phyloP scores from a whole-genome alignment of 1,140 invertebrate species.

The Papilio helenus region DNA sequence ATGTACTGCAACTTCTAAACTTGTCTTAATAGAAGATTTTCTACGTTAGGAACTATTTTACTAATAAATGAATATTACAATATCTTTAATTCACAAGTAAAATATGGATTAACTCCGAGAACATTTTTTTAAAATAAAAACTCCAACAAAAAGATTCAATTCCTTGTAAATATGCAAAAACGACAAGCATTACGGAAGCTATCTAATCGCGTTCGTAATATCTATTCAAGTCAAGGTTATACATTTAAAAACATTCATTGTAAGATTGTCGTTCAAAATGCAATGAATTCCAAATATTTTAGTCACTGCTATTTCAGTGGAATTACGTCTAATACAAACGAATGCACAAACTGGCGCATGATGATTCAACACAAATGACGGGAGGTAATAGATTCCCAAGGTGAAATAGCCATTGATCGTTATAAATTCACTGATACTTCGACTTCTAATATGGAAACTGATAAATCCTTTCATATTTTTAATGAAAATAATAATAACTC shows the following conservation, averaged over 20 bases:
- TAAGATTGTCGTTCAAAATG: conserved; percentile 51
- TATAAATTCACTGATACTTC: background rate
- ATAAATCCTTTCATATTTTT: background rate
- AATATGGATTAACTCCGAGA: background rate
- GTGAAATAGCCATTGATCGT: conserved; percentile 42
- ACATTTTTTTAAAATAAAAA: background rate
- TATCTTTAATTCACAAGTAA: background rate
- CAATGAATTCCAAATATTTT: conserved; percentile 61
- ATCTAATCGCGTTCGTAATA: conserved; percentile 30
- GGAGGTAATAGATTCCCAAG: conserved; percentile 65
- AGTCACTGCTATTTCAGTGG: conserved; percentile 61
- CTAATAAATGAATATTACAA: too few relatives aligned
- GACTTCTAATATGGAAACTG: background rate
- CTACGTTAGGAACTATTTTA: too few relatives aligned
- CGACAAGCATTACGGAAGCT: conserved; percentile 22
- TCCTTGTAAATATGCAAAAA: conserved; percentile 19
- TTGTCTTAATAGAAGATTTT: too few relatives aligned
- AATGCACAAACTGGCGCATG: conserved; percentile 55
- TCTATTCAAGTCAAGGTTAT: conserved; percentile 41
- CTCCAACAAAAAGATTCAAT: background rate
- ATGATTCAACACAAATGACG: conserved; percentile 71
- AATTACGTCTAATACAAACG: conserved; percentile 59
- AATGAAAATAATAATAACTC: background rate
- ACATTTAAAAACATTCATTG: conserved; percentile 39
- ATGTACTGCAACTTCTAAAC: too few relatives aligned